A percentile compares a stretch with the other conserved stretches of the same genome.
Conservation (phyloP, 2,888 invertebrate species). For the Acleris cristana region DNA sequence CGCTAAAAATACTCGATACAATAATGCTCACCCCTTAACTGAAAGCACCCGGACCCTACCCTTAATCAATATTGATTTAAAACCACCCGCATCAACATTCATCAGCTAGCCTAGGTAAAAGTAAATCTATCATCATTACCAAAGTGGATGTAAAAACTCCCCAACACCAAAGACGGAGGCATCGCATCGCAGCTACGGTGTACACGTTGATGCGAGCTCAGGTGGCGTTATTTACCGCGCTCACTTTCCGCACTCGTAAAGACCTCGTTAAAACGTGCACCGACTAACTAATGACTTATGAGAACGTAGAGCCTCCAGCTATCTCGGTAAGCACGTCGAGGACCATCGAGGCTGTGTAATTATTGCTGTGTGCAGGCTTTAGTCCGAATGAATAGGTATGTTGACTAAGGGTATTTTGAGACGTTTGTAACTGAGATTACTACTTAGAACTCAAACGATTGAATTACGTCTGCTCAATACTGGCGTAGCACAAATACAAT, state of each 20-base stretch:
- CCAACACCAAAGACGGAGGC: conserved; percentile 5
- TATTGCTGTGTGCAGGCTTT: conserved; percentile 25
- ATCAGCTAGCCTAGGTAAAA: not conserved
- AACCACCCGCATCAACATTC: not conserved
- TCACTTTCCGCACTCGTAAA: conserved; percentile 36
- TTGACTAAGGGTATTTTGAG: not conserved
- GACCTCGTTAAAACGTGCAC: conserved; percentile 40
- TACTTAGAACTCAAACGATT: too few relatives aligned
- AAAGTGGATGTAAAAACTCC: conserved; percentile 13
- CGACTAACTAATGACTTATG: conserved; percentile 39
- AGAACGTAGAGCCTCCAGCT: conserved; percentile 26
- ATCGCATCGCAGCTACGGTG: not conserved
- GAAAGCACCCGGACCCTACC: too few relatives aligned
- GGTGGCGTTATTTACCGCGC: conserved; percentile 40
- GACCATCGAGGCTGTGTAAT: conserved; percentile 18
- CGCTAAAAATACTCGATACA: too few relatives aligned
- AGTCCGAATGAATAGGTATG: not conserved
- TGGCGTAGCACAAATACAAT: too few relatives aligned
- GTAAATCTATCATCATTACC: conserved; percentile 12
- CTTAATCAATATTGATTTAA: not conserved
- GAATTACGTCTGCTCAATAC: too few relatives aligned
- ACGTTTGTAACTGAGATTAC: too few relatives aligned
- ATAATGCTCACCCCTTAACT: too few relatives aligned
- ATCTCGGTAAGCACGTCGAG: conserved; percentile 27
- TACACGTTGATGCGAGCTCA: conserved; percentile 33